Evolutionary conservation across 2,113 vertebrate genomes (phyloP), one percentile per base, ranked within the genome.

Genomic region (Ammodytes marinus): DNA sequence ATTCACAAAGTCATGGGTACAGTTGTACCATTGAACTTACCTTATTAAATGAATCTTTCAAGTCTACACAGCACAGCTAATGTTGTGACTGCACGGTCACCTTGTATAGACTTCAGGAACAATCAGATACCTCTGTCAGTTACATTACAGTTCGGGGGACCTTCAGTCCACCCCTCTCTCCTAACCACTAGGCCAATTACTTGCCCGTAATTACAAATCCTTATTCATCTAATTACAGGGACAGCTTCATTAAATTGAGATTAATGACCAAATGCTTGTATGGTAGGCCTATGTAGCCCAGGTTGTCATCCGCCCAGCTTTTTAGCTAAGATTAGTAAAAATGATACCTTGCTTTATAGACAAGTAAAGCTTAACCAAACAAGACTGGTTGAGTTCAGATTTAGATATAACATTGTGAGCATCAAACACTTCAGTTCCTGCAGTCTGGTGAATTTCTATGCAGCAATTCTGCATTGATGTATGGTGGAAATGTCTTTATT

Each of bases 41-140:
- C 59, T 55, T 2, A 8, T 60, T 45, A 43, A 53, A 35, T 50
- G 0, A 49, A 65, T 77, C 3, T 46, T 61, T 76, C 52, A 17
- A 45, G n/a, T 68, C 58, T 5, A 35, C 49, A 59, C 37, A 74
- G 13, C 59, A 66, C 19, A 19, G 40, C 6, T 37, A 1, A 54
- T 8, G 45, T 40, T 67, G 39, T 59, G 61, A 42, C 4, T 74
- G 13, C 27, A 40, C 19, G 43, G 40, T 53, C 37, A 57, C 10
- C 70, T 45, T 67, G 49, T 47, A 27, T 27, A 46, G 37, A 71
- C 42, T 17, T 47, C 39, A 35, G 15, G 37, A 61, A 47, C 50
- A 58, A 78, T 69, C 69, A 57, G 72, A 69, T 35, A 11, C 67
- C 17, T n/a, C n/a, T 80, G 79, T 85, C 71, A 79, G n/a, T 82